Base-by-base conservation (phyloP, 2,888 invertebrate species). In the Sympetrum striolatum region DNA sequence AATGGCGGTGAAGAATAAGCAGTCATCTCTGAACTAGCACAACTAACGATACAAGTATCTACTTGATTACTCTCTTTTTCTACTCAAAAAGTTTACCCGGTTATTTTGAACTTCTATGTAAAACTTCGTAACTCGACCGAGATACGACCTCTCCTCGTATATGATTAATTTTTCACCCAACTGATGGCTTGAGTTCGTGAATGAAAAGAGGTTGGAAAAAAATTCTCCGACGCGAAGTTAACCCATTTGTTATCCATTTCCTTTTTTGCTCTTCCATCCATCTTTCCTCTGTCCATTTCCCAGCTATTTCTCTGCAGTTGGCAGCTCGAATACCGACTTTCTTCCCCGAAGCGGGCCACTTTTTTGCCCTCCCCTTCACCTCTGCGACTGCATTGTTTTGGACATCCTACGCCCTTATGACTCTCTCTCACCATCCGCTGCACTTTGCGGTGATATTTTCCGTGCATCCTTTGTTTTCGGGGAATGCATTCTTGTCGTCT, bases 211-310 rank as follows among this genome's bases (percentile, higher is more conserved):
- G 12, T 25, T 25, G 25, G 31, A 25, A 73, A 73, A n/a, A 73
- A 73, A 73, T 48, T 15, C 35, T 31, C 81, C 12, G n/a, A 37
- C 25, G 58, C 53, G 35, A 31, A 82, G 58, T 82, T 44, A 35
- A 31, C 82, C 58, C 82, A 82, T 82, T 82, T 82, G 82, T 82
- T 35, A 82, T 53, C 82, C 58, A 44, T 35, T 53, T 35, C 10
- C 53, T 82, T 58, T 82, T 48, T n/a, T 25, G 25, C n/a, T 25
- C 39, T n/a, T 15, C n/a, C 81, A 39, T 80, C 81, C 44, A n/a
- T 25, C 44, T 25, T 44, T 44, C 44, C 48, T 48, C 44, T 39
- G 22, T 22, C 81, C 25, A 25, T 48, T 44, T 81, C 2, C 39
- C n/a, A 25, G 73, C 73, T 12, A 25, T 44, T 44, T 81, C 48